These are phyloP conservation scores for Mustela nigripes DNA, from an alignment of 2,113 vertebrate genomes.

Conservation along the genomic window DNA sequence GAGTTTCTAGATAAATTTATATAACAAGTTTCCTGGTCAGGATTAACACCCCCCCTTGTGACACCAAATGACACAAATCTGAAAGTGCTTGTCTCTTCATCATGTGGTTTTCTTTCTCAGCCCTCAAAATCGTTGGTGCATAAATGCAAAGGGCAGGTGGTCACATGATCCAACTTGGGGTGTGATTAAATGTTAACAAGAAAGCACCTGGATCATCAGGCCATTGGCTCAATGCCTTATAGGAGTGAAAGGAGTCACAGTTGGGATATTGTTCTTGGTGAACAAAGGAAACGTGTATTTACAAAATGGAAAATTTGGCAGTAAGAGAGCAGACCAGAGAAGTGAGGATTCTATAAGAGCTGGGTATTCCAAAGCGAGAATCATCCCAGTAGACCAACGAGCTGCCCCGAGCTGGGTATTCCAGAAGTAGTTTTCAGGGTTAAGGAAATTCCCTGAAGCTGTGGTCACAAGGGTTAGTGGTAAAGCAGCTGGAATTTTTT, in stretches of 20 bases:
- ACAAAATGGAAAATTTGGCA: neutral
- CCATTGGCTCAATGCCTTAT: neutral
- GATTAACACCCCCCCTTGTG: accelerated
- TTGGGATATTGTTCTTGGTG: neutral
- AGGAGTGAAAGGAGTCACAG: neutral
- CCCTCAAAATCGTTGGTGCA: too few species aligned
- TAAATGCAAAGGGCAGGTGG: neutral
- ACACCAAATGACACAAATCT: neutral
- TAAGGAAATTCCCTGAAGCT: neutral
- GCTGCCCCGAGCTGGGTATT: neutral
- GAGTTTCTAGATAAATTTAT: neutral
- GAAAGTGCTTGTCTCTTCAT: neutral
- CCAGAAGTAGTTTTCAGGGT: neutral
- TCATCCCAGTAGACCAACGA: too few species aligned
- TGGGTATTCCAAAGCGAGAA: neutral
- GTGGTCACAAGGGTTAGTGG: too few species aligned
- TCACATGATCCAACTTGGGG: accelerated
- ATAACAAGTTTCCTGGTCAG: neutral
- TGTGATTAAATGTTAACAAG: neutral
- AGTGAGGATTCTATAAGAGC: neutral
- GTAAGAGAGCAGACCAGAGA: neutral
- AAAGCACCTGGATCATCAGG: accelerated
- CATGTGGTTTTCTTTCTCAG: accelerated
- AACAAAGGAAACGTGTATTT: neutral
- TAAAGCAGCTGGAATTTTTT: too few species aligned